Evolutionary conservation across 2,113 vertebrate species (phyloP).

Genomic region (Hoplias malabaricus): DNA sequence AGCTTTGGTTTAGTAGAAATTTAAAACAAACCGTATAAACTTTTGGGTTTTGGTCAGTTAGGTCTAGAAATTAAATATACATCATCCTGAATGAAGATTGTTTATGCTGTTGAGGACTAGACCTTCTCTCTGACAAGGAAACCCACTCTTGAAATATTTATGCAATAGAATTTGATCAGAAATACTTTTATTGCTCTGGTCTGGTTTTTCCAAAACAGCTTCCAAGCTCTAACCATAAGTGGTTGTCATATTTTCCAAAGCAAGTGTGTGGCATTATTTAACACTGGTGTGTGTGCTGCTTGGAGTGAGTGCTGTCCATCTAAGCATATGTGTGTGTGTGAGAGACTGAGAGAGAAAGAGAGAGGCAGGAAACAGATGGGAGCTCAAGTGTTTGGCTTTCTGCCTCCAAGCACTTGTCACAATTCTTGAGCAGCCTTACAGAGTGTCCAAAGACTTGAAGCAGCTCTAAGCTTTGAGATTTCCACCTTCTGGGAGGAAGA

Average conservation of each 20-base stretch:
- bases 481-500: background rate
- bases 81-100: no score
- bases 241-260: constrained; percentile 34
- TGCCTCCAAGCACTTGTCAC: constrained; percentile 47
- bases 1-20: no score
- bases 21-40: no score
- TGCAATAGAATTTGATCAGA: background rate
- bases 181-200: background rate
- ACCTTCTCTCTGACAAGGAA: no score
- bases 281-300: background rate
- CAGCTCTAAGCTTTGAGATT: constrained; percentile 6
- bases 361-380: constrained; percentile 45
- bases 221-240: background rate
- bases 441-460: background rate
- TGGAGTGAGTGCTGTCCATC: constrained; percentile 29
- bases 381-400: constrained; percentile 47
- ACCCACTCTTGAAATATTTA: background rate
- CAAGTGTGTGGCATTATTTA: constrained; percentile 39
- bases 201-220: background rate
- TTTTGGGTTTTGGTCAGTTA: no score
- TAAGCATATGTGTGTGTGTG: constrained; percentile 31
- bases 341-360: background rate
- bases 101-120: no score
- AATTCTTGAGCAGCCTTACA: constrained; percentile 44
- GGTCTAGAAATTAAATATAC: no score